A percentile compares a stretch with the other conserved stretches of the same genome.
Evolutionary conservation across 2,797 vertebrate species (phyloP).

Genomic region (Clarias pachynema): DNA sequence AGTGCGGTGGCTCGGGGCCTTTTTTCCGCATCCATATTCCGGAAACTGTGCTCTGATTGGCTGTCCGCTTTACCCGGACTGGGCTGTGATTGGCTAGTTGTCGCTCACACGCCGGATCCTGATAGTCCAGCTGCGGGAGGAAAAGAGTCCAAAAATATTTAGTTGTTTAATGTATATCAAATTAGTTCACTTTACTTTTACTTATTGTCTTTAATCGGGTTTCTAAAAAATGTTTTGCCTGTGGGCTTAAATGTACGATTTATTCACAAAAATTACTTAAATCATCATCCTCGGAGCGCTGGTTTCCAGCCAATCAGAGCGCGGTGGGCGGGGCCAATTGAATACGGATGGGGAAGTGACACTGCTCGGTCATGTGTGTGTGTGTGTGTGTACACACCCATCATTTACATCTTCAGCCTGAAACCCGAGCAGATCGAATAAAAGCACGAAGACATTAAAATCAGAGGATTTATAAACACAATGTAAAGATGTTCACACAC

Average conservation of each 20-base stretch:
- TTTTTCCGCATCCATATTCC: constrained; percentile 19
- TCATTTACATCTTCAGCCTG: background rate
- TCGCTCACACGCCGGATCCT: background rate
- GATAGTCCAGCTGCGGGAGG: background rate
- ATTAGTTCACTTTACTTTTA: too few relatives aligned
- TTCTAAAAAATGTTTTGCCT: background rate
- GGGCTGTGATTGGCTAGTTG: background rate
- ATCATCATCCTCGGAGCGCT: background rate
- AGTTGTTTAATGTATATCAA: too few relatives aligned
- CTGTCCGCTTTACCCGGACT: background rate
- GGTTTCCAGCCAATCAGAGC: background rate
- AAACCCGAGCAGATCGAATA: background rate
- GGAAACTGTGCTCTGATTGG: background rate
- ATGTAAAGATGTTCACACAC: background rate
- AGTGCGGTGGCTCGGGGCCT: background rate
- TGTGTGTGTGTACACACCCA: background rate
- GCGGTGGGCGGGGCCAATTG: background rate
- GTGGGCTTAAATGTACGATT: too few relatives aligned
- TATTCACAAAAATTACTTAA: background rate
- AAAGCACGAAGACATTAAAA: background rate
- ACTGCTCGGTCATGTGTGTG: too few relatives aligned
- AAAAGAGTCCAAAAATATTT: background rate
- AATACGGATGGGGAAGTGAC: background rate
- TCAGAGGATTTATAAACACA: background rate
- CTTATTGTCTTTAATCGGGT: background rate